phyloP scores from a whole-genome alignment of 2,888 invertebrate species.

The Masnerella sp. region DNA sequence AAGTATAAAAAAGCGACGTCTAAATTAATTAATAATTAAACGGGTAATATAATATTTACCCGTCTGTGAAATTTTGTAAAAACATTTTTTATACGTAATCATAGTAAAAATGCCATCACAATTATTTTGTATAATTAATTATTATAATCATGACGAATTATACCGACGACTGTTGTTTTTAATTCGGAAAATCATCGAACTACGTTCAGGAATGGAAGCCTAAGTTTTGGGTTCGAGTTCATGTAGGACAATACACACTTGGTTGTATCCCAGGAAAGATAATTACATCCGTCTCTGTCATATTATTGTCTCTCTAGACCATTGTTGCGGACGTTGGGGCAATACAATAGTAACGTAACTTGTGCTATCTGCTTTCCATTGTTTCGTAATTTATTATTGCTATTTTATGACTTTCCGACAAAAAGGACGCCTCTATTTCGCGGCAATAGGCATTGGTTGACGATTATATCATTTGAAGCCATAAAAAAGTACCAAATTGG shows the following conservation, averaged over 20 bases:
- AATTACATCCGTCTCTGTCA: constrained; percentile 72
- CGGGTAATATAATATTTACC: no score
- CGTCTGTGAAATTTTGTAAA: no score
- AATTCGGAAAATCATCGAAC: constrained; percentile 34
- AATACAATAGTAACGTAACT: constrained; percentile 66
- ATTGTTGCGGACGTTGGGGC: constrained; percentile 68
- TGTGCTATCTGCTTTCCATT: constrained; percentile 63
- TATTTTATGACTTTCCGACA: constrained; percentile 64
- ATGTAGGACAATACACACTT: constrained; percentile 56
- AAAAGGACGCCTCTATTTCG: constrained; percentile 45
- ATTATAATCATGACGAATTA: no score
- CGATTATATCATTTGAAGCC: constrained; percentile 33
- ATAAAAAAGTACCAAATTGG: constrained; percentile 47
- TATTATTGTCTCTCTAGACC: constrained; percentile 70
- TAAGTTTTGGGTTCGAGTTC: constrained; percentile 49
- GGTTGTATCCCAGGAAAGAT: constrained; percentile 65
- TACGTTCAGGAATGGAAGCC: constrained; percentile 38
- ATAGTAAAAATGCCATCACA: no score
- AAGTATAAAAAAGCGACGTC: no score
- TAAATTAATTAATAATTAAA: no score
- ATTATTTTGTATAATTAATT: no score
- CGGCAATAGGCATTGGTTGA: constrained; percentile 33
- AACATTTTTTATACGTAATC: no score
- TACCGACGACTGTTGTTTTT: no score
- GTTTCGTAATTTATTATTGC: constrained; percentile 66